Base-by-base conservation (phyloP, 2,113 vertebrate species). In the Microcebus jonahi region DNA sequence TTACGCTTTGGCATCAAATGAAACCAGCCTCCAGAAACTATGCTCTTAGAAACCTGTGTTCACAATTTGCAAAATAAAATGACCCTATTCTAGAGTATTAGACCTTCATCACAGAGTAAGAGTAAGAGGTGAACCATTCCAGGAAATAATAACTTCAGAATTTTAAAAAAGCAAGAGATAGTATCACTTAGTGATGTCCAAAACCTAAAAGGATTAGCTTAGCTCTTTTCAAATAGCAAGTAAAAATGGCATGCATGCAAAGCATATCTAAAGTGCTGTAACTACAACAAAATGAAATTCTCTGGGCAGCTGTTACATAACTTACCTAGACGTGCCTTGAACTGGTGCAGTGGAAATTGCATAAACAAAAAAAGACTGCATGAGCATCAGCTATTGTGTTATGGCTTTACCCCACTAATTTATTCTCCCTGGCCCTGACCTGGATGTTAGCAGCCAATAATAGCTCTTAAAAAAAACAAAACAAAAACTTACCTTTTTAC, bases 381-480 rank as follows among this genome's bases (percentile, higher is more conserved):
- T 84, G 48, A 77, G 55, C 95, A 94, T 91, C 95, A 97, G 70
- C 86, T 97, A 31, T 63, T 97, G 71, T 95, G 85, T 67, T 96
- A 83, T 14, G 3, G 36, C 97, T 92, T 97, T 95, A 84, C 83
- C 42, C 85, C 81, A 79, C 81, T 98, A 98, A 98, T 98, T 98
- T 98, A 98, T 97, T 98, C 98, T 98, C 98, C 0, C 0, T 95
- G 91, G 96, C 67, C 96, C 95, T 97, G 76, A 96, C 96, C 98
- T 94, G 95, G 82, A 97, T 95, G 70, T 70, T 96, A 18, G 91
- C 31, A 88, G 90, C 55, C 73, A 96, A 97, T 97, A 97, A 96
- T 92, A 88, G 45, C 36, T 81, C 12, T 42, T 73, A 93, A 86
- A 59, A 96, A 95, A 4, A 6, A 42, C 42, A 42, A 68, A 36